A percentile compares a stretch with the other conserved stretches of the same genome.
These are phyloP conservation scores for Cephalotes varians DNA, from an alignment of 2,888 invertebrate genomes.

Conservation along the genomic window DNA sequence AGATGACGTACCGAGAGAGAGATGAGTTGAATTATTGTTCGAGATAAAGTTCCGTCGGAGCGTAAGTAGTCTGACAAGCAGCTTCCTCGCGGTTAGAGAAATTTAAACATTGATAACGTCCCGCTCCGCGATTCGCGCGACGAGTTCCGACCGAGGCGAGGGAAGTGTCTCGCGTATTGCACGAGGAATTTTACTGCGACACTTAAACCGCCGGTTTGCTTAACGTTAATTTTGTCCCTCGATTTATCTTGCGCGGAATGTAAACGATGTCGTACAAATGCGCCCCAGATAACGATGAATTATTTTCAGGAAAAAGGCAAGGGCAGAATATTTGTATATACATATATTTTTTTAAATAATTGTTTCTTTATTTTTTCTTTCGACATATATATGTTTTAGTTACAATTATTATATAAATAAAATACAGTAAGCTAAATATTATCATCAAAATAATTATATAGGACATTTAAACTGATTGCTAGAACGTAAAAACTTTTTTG, in stretches of 20 bases:
- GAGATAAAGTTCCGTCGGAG: constrained; percentile 65
- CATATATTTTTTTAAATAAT: neutral
- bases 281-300: constrained; percentile 35
- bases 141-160: constrained; percentile 39
- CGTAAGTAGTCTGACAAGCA: constrained; percentile 55
- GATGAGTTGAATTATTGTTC: constrained; percentile 68
- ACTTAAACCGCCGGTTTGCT: constrained; percentile 37
- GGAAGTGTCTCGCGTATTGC: constrained; percentile 32
- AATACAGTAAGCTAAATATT: too few species aligned
- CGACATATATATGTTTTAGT: neutral
- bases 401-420: too few species aligned
- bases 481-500: too few species aligned
- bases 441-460: too few species aligned
- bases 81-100: constrained; percentile 67
- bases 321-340: neutral
- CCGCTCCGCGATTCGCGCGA: constrained; percentile 44
- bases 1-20: constrained; percentile 50
- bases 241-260: constrained; percentile 41
- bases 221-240: constrained; percentile 47
- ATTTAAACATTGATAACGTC: constrained; percentile 73
- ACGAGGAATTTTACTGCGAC: constrained; percentile 44
- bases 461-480: too few species aligned
- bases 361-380: neutral
- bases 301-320: constrained; percentile 14
- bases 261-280: constrained; percentile 29